These are phyloP conservation scores for Nibea albiflora DNA, from an alignment of 2,113 vertebrate species.

Conservation along the genomic window DNA sequence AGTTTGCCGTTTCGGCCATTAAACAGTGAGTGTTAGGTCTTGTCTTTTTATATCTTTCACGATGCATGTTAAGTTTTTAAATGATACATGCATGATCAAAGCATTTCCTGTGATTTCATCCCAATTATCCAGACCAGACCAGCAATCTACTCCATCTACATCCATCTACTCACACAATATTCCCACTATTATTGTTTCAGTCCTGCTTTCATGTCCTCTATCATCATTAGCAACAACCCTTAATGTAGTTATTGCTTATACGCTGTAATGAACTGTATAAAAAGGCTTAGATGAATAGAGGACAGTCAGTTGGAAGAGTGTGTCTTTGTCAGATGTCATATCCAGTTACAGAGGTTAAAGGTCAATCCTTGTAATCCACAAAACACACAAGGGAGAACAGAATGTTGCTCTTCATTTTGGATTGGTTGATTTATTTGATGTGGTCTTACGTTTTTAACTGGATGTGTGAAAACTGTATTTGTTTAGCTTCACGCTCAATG, in stretches of 20 bases:
- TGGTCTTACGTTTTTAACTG: background rate
- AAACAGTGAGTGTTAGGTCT: conserved; percentile 83
- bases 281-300: background rate
- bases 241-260: conserved; percentile 29
- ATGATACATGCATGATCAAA: conserved; percentile 43
- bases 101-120: conserved; percentile 45
- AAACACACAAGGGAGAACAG: background rate
- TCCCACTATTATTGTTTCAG: conserved; percentile 19
- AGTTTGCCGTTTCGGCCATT: conserved; percentile 80
- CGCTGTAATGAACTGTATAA: conserved; percentile 16
- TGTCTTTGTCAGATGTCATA: conserved; percentile 10
- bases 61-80: conserved; percentile 14
- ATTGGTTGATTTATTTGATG: background rate
- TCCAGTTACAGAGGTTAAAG: conserved; percentile 48
- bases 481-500: no score
- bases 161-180: conserved; percentile 29
- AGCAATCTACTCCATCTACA: no score
- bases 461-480: background rate
- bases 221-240: conserved; percentile 38
- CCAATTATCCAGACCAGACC: conserved; percentile 31
- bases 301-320: background rate
- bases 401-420: background rate
- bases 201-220: conserved; percentile 42
- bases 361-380: conserved; percentile 6
- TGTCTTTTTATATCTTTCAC: conserved; percentile 18